Evolutionary conservation across 1,140 invertebrate genomes (phyloP).

Genomic region (Caenorhabditis briggsae): DNA sequence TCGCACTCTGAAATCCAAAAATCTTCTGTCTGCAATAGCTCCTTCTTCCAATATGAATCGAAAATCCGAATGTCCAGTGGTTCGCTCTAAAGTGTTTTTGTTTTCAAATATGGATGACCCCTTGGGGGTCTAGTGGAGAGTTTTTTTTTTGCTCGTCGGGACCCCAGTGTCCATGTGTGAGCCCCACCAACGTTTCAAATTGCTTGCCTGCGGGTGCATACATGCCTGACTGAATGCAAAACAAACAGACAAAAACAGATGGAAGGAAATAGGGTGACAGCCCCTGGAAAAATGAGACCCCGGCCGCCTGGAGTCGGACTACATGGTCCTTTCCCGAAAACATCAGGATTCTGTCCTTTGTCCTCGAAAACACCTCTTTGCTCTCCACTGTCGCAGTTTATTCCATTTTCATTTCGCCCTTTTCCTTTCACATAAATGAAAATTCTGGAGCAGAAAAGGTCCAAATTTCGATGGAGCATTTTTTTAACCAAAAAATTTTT

Average conservation of each 20-base stretch:
- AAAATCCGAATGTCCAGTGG: constrained; percentile 31
- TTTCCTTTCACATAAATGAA: not conserved
- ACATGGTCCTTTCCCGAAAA: constrained; percentile 13
- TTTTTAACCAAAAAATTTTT: no score
- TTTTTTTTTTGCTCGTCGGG: constrained; percentile 24
- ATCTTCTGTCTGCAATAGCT: not conserved
- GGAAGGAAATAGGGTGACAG: constrained; percentile 52
- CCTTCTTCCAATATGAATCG: constrained; percentile 19
- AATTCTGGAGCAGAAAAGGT: not conserved
- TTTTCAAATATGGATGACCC: constrained; percentile 52
- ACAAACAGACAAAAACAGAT: constrained; percentile 55
- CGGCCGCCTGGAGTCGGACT: constrained; percentile 47
- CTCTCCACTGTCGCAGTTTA: no score
- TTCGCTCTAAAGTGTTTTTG: not conserved
- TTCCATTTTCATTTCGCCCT: not conserved
- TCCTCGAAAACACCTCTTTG: not conserved
- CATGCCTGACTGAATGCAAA: constrained; percentile 56
- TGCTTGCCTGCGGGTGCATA: constrained; percentile 55
- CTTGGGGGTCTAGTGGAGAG: constrained; percentile 36
- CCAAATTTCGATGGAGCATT: no score
- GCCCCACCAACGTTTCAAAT: constrained; percentile 47
- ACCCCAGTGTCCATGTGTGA: not conserved
- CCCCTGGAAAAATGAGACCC: constrained; percentile 30
- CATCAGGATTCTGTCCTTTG: constrained; percentile 17
- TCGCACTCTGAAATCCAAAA: not conserved